Evolutionary conservation across 1,140 invertebrate species (phyloP).

Genomic region (Ostrea edulis): DNA sequence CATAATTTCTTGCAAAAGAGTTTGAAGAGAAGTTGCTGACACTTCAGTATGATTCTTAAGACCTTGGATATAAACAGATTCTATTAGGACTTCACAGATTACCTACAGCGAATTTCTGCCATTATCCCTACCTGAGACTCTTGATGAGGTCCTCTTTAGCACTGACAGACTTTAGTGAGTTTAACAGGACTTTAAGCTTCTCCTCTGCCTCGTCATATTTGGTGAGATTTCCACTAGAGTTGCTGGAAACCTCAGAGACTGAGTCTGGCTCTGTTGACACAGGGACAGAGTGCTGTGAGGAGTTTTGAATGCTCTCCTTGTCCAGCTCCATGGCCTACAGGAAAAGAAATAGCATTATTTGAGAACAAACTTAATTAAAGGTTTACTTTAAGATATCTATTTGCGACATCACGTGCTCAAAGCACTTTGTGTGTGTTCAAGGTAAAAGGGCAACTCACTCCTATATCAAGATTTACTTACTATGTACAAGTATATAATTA

Average conservation of each 20-base stretch:
- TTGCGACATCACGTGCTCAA: too few species aligned
- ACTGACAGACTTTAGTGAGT: slow-evolving; percentile 61
- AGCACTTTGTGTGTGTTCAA: too few species aligned
- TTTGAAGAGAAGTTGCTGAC: not conserved
- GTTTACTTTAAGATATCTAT: too few species aligned
- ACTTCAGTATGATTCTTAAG: not conserved
- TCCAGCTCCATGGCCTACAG: not conserved
- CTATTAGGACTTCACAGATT: not conserved
- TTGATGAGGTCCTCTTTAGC: slow-evolving; percentile 70
- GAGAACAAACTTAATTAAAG: not conserved
- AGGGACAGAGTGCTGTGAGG: not conserved
- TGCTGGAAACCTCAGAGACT: not conserved
- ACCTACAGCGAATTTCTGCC: not conserved
- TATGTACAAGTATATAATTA: too few species aligned
- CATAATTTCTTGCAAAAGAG: not conserved
- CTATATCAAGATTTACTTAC: too few species aligned
- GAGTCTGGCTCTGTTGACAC: not conserved
- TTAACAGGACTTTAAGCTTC: slow-evolving; percentile 57
- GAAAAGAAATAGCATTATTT: not conserved
- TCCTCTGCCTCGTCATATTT: slow-evolving; percentile 56
- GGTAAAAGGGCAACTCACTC: too few species aligned
- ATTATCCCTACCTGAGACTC: slow-evolving; percentile 63
- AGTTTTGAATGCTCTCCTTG: not conserved
- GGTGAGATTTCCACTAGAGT: not conserved
- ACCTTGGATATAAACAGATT: not conserved